phyloP scores from a whole-genome alignment of 1,140 invertebrate genomes.

The Melipona quadrifasciata region DNA sequence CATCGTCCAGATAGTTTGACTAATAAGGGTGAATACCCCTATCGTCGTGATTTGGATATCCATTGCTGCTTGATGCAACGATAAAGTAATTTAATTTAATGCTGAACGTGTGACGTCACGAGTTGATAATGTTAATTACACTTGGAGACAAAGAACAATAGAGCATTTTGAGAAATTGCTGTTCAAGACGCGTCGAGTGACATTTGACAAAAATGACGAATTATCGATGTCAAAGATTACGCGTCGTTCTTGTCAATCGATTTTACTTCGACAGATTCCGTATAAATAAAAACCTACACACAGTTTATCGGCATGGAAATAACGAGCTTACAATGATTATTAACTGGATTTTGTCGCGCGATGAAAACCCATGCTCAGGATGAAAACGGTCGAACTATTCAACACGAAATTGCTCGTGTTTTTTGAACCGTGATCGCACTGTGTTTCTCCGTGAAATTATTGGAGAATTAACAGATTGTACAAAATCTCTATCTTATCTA shows the following conservation, averaged over 20 bases:
- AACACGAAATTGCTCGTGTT: conserved; percentile 19
- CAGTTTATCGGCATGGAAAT: conserved; percentile 25
- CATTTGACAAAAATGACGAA: conserved; percentile 6
- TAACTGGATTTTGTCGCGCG: conserved; percentile 26
- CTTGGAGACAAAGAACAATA: too few species aligned
- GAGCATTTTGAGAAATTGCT: too few species aligned
- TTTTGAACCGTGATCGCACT: background rate
- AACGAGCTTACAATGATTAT: conserved; percentile 20
- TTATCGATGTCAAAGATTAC: conserved; percentile 11
- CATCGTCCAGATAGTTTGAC: background rate
- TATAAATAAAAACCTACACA: conserved; percentile 36
- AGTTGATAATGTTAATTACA: too few species aligned
- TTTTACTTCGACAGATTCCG: conserved; percentile 10
- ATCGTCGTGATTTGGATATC: background rate
- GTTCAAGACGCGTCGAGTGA: background rate
- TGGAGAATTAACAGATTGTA: too few species aligned
- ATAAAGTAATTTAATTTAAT: background rate
- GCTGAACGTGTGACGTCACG: too few species aligned
- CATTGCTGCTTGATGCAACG: background rate
- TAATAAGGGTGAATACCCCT: too few species aligned
- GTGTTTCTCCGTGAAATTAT: background rate
- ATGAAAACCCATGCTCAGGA: too few species aligned
- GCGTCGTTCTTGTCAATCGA: conserved; percentile 27
- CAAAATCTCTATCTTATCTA: too few species aligned
- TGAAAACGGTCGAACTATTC: background rate